These are phyloP conservation scores for Crematogaster levior DNA, from an alignment of 2,888 invertebrate genomes.

Conservation along the genomic window DNA sequence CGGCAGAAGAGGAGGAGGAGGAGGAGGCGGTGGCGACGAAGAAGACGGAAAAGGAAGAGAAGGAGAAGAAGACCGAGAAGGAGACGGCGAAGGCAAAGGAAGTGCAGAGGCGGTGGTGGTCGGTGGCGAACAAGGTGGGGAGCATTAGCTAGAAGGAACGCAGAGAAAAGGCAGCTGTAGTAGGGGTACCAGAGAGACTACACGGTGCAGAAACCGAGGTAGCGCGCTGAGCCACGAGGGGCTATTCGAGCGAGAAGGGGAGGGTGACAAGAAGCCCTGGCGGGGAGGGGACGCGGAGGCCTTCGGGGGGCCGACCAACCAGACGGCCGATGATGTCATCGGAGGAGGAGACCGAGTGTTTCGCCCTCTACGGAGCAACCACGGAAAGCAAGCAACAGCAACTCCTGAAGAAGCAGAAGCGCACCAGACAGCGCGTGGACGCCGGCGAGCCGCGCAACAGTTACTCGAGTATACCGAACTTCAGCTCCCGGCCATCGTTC, in stretches of 20 bases:
- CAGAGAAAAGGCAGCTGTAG: conserved; percentile 73
- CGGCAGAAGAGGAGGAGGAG: conserved; percentile 64
- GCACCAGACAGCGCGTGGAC: conserved; percentile 98
- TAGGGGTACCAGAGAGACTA: conserved; percentile 76
- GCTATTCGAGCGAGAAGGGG: conserved; percentile 89
- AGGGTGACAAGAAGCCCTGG: conserved; percentile 87
- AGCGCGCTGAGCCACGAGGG: conserved; percentile 89
- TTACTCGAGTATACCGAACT: conserved; percentile 93
- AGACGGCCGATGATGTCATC: conserved; percentile 97
- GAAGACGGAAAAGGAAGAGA: conserved; percentile 59
- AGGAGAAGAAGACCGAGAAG: conserved; percentile 63
- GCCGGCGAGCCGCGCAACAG: conserved; percentile 98
- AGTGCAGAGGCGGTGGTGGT: conserved; percentile 74
- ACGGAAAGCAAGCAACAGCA: conserved; percentile 87
- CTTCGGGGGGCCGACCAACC: conserved; percentile 91
- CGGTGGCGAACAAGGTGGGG: conserved; percentile 86
- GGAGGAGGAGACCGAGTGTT: conserved; percentile 97
- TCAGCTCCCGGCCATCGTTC: conserved; percentile 92
- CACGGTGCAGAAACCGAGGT: conserved; percentile 83
- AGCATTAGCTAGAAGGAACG: conserved; percentile 84
- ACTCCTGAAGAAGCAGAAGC: conserved; percentile 96
- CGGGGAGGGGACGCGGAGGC: conserved; percentile 91
- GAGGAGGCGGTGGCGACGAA: conserved; percentile 57
- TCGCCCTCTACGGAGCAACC: conserved; percentile 95
- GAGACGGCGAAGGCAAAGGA: conserved; percentile 67